Evolutionary conservation across 2,797 vertebrate genomes (phyloP), one percentile per base, ranked within the genome.

Genomic region (Trematomus bernacchii): DNA sequence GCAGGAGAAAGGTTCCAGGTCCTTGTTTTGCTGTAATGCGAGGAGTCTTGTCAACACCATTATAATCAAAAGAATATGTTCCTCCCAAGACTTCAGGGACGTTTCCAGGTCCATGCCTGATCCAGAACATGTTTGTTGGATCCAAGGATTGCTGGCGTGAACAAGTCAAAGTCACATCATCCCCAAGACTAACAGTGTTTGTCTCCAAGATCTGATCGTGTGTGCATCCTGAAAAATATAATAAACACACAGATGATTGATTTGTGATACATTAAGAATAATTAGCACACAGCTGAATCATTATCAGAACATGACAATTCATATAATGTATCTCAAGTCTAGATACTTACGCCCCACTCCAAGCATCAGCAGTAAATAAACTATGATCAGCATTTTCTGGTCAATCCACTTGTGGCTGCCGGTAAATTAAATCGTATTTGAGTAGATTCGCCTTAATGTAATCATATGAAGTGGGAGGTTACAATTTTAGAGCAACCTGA

Each of bases 51-150:
- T 47, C 19, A 0, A 52, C 27, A 0, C 0, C 0, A 0, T 8
- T 0, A 54, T 14, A 11, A 23, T 76, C 3, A 71, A 66, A 79
- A 15, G 0, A 0, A 9, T 0, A 19, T 12, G 71, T 74, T 72
- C 4, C 59, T 60, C 71, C 78, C 15, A 90, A 66, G 33, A 50
- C 2, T 65, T 87, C 80, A 30, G 64, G 74, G 0, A 15, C 3
- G 2, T 65, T 74, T 80, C 75, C 84, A 79, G 82, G 40, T 77
- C 83, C 73, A 12, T 72, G 2, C 12, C 78, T 76, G 44, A 88
- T 63, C 86, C 85, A 90, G 59, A 57, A 78, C 1, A 75, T 33
- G 0, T n/a, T n/a, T 0, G n/a, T 2, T 7, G 0, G 0, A 2
- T 0, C 0, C 1, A 1, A 1, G 3, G 6, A 0, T 1, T 0